phyloP scores from a whole-genome alignment of 2,113 vertebrate species.

The Sceloporus undulatus region DNA sequence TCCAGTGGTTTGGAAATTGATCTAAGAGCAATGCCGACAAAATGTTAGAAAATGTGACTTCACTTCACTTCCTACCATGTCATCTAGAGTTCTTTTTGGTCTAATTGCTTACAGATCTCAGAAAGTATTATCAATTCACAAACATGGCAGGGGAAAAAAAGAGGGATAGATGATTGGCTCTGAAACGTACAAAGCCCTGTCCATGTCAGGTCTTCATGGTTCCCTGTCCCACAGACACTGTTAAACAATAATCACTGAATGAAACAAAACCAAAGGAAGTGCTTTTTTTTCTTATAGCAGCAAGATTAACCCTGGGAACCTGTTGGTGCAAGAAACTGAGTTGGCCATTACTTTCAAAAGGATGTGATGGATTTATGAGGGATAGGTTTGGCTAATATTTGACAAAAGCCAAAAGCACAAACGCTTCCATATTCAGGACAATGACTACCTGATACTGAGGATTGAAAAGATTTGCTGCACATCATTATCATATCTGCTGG shows the following conservation, averaged over 20 bases:
- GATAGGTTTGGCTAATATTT: not conserved
- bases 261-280: slow-evolving; percentile 2
- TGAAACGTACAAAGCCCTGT: not conserved
- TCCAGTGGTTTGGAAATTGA: not conserved
- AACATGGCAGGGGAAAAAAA: not conserved
- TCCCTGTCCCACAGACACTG: not conserved
- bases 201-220: not conserved
- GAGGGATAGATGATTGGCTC: not conserved
- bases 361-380: not conserved
- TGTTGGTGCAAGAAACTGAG: not conserved
- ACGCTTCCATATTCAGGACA: not conserved
- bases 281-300: not conserved
- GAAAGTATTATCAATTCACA: not conserved
- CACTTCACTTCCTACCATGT: not conserved
- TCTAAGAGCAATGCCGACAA: not conserved
- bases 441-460: slow-evolving; percentile 5
- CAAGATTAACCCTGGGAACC: not conserved
- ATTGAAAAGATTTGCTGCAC: not conserved
- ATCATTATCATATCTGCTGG: not conserved
- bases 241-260: not conserved
- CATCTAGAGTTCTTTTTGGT: slow-evolving; percentile 4
- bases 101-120: not conserved
- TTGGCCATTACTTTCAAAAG: not conserved
- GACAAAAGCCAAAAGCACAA: slow-evolving; percentile 18
- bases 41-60: not conserved